A percentile compares a stretch with the other conserved stretches of the same genome.
Evolutionary conservation across 37 sponge, comb jelly and placozoan species (phyloP).

Genomic region (Haliclona indistincta): DNA sequence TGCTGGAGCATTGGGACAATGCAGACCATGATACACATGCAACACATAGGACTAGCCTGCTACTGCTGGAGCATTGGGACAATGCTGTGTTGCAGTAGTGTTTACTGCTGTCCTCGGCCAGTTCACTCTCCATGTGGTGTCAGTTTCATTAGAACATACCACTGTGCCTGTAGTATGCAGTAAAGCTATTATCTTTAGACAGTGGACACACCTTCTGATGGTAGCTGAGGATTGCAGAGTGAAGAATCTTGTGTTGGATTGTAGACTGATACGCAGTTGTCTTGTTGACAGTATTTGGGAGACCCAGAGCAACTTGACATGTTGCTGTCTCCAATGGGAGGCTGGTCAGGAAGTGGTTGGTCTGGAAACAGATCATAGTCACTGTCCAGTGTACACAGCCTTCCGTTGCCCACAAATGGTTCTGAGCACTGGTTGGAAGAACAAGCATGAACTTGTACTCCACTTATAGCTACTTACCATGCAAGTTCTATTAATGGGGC

Average conservation of each 20-base stretch:
- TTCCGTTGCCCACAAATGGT: constrained; percentile 63
- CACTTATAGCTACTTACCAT: too few species aligned
- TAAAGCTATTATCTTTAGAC: not conserved
- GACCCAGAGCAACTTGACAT: not conserved
- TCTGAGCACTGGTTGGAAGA: constrained; percentile 50
- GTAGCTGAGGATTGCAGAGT: not conserved
- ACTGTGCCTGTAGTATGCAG: too few species aligned
- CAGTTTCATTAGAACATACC: not conserved
- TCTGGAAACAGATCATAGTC: constrained; percentile 54
- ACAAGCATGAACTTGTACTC: too few species aligned
- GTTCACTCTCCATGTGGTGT: not conserved
- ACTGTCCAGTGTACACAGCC: constrained; percentile 38
- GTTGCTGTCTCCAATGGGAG: too few species aligned
- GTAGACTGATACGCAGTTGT: not conserved
- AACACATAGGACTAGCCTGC: too few species aligned
- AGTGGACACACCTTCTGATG: not conserved
- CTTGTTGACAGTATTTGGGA: constrained; percentile 8
- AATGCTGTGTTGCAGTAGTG: not conserved
- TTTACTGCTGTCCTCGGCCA: constrained; percentile 1
- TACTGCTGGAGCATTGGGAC: too few species aligned
- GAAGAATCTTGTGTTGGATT: not conserved
- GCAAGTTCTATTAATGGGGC: too few species aligned
- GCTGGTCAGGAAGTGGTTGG: constrained; percentile 19
- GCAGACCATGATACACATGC: too few species aligned
- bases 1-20: too few species aligned